Base-by-base conservation (phyloP, 2,888 invertebrate species). In the Tetrapedia diversipes region DNA sequence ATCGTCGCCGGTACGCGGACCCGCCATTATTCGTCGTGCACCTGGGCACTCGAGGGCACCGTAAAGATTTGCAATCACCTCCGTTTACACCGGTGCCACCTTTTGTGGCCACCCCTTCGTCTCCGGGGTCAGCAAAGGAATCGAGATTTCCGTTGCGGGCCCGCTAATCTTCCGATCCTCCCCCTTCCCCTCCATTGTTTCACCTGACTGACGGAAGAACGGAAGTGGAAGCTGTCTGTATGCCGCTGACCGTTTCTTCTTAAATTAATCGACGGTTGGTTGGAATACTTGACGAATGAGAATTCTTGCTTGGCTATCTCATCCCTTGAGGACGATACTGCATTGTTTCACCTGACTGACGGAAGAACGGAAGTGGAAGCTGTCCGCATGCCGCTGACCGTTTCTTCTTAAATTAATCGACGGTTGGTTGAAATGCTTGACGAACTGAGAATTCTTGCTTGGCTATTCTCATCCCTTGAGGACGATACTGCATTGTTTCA, bases 1-100 rank as follows among this genome's bases (percentile, higher is more conserved):
- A 86, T 86, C 84, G 70, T 71, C 73, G 65, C 68, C 41, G 65
- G 73, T 72, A 69, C 73, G 64, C 45, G 72, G 77, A 81, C 83
- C 75, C 64, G 79, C 77, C 69, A 85, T 85, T 80, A 84, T 85
- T 74, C 82, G 53, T 71, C 69, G 79, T 84, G 85, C 90, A 90
- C 90, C 90, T 90, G 90, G 90, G 82, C 88, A 86, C 90, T 89
- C 84, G 86, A 88, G 86, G 86, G 80, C 60, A 67, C 79, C 83
- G 64, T 80, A 84, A 85, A 87, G 88, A 90, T 89, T 90, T 81
- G 86, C 87, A 89, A 90, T 89, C 85, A 86, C 82, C 81, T 85
- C 82, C 81, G 80, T 84, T 85, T 82, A 80, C 71, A 78, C 76
- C 68, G 80, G 71, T 77, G 70, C 77, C 76, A 82, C 77, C 81